Percentiles rank a stretch among this genome's conserved stretches.
Evolutionary conservation across 2,888 invertebrate genomes (phyloP).

Genomic region (Watsonalla cultraria): DNA sequence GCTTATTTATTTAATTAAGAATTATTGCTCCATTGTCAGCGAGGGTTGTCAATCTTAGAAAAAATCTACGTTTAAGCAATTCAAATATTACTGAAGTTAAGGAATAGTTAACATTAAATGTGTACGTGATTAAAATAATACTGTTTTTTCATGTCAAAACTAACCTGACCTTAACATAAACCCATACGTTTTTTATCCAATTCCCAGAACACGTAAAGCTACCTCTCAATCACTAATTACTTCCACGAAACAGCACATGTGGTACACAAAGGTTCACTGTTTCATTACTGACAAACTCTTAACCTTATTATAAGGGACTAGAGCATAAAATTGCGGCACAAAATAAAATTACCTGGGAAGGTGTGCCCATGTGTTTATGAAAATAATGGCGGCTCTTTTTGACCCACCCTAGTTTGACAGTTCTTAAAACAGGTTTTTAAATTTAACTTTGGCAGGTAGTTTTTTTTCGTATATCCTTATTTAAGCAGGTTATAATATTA

Average conservation of each 20-base stretch:
- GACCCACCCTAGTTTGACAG: background rate
- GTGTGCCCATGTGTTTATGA: conserved; percentile 39
- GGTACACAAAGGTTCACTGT: conserved; percentile 46
- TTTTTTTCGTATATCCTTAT: background rate
- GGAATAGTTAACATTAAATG: no score
- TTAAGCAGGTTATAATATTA: background rate
- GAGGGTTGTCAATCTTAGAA: no score
- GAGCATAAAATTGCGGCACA: conserved; percentile 14
- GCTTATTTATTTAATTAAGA: no score
- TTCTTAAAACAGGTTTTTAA: no score
- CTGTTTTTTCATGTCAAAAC: background rate
- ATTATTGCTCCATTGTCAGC: no score
- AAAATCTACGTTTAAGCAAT: no score
- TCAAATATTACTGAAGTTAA: no score
- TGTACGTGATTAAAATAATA: no score
- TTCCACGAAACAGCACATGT: conserved; percentile 50
- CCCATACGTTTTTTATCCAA: background rate
- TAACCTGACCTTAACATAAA: background rate
- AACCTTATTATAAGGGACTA: background rate
- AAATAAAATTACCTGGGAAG: conserved; percentile 36
- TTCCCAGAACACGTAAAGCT: conserved; percentile 2
- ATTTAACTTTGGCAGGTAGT: no score
- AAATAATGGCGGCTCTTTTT: conserved; percentile 34
- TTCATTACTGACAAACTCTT: conserved; percentile 2
- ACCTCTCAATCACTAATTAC: conserved; percentile 34